Percentiles rank a stretch among this genome's conserved stretches.
Conservation (phyloP, 2,888 invertebrate species). For the Callimorpha dominula region DNA sequence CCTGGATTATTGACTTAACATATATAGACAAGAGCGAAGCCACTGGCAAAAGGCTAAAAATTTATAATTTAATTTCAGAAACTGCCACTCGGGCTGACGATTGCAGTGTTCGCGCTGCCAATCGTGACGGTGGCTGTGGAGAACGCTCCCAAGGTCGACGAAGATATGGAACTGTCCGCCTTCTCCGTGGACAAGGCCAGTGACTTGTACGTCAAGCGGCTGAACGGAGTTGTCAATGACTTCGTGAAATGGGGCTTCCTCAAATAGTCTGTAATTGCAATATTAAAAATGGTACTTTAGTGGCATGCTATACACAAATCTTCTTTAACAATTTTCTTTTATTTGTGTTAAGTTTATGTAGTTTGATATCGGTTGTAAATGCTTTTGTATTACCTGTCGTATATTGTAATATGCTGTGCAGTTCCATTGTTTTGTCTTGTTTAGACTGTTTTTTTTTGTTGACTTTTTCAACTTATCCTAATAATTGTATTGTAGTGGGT, state of each 20-base stretch:
- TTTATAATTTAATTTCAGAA: background rate
- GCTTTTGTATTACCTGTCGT: no score
- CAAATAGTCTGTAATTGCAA: background rate
- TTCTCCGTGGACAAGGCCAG: conserved; percentile 54
- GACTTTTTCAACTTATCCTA: no score
- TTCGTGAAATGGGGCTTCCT: conserved; percentile 62
- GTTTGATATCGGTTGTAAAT: no score
- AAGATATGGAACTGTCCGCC: conserved; percentile 38
- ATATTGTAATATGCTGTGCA: no score
- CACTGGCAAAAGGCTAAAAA: background rate
- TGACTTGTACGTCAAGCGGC: conserved; percentile 54
- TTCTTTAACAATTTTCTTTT: no score
- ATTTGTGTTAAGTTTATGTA: no score
- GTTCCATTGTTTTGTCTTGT: no score
- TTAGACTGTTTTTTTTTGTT: no score
- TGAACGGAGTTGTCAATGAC: conserved; percentile 70
- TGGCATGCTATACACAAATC: no score
- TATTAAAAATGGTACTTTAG: background rate
- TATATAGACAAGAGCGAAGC: no score
- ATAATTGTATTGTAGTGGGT: no score
- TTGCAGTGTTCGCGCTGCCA: conserved; percentile 50
- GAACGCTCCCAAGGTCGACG: conserved; percentile 51
- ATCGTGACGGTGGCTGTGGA: conserved; percentile 58
- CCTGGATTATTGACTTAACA: no score
- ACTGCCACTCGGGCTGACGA: background rate